Base-by-base conservation (phyloP, 2,113 vertebrate species). In the Rhodinocichla rosea region DNA sequence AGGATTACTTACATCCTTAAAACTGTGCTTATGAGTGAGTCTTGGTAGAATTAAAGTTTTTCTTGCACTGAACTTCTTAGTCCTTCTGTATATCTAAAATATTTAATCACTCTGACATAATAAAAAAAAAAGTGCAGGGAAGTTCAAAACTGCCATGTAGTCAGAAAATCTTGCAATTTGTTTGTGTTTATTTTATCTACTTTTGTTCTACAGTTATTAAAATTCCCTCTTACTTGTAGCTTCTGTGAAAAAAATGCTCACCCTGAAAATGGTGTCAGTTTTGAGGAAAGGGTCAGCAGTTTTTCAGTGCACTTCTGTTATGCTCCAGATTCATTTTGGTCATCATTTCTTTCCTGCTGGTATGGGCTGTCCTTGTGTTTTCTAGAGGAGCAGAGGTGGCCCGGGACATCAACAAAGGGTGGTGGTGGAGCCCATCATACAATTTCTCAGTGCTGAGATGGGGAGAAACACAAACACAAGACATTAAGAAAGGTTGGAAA, bases 361-460 rank as follows among this genome's bases (percentile, higher is more conserved):
- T 0, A 0, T 50, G 39, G 16, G 28, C 32, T 68, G 16, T 53
- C 19, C 5, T 0, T 6, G 1, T 63, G 33, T 71, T 76, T 24
- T 45, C 77, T 79, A 16, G 49, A 89, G 37, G 23, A 12, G 17
- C 73, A 87, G 73, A 71, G 35, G 33, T 84, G 39, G 47, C 44
- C 30, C 0, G 0, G 62, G 32, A n/a, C 16, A 62, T 27, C 35
- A 6, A 0, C 27, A 33, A 16, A 56, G 22, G n/a, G 35, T 64
- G 2, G 0, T 37, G 15, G 16, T 71, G 6, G 70, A 83, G 53
- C 60, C 35, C 1, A 0, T 73, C 2, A 0, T 80, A 35, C 1
- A 3, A 9, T 63, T 81, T 69, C 45, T 94, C n/a, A 22, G n/a
- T 59, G 81, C 60, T 90, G 60, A 87, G 73, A 60, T 32, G 19